These are phyloP conservation scores for Gila orcuttii DNA, from an alignment of 2,113 vertebrate genomes.

Conservation along the genomic window DNA sequence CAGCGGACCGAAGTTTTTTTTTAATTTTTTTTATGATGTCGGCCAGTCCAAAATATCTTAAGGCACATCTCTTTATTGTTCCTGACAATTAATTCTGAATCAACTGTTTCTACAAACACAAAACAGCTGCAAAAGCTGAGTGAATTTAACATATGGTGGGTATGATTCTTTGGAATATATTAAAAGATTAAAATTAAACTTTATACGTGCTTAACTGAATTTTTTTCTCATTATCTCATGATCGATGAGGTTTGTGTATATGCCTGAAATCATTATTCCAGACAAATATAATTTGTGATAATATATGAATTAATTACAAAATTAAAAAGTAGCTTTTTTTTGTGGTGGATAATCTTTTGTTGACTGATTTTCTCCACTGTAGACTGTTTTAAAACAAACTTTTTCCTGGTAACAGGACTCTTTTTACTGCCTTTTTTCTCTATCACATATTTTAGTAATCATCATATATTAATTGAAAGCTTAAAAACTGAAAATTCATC, in stretches of 20 bases:
- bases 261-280: neutral
- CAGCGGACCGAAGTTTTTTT: neutral
- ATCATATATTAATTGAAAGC: too few species aligned
- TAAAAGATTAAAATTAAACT: neutral
- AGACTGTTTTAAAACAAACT: too few species aligned
- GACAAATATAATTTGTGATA: neutral
- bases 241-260: neutral
- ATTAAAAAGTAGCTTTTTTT: neutral
- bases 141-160: neutral
- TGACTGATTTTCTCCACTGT: too few species aligned
- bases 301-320: neutral
- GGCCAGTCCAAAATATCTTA: slow-evolving; percentile 5
- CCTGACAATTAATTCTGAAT: neutral
- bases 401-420: too few species aligned
- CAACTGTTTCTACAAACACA: neutral
- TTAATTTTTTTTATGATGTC: neutral
- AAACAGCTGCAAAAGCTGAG: slow-evolving; percentile 10
- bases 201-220: neutral
- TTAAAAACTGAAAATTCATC: too few species aligned
- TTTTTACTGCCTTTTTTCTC: too few species aligned
- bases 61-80: neutral
- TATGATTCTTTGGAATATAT: slow-evolving; percentile 15
- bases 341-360: too few species aligned
- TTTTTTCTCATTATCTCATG: neutral
- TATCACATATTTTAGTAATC: too few species aligned